Conservation (phyloP, 2,113 vertebrate species). For the Ailuropoda melanoleuca region DNA sequence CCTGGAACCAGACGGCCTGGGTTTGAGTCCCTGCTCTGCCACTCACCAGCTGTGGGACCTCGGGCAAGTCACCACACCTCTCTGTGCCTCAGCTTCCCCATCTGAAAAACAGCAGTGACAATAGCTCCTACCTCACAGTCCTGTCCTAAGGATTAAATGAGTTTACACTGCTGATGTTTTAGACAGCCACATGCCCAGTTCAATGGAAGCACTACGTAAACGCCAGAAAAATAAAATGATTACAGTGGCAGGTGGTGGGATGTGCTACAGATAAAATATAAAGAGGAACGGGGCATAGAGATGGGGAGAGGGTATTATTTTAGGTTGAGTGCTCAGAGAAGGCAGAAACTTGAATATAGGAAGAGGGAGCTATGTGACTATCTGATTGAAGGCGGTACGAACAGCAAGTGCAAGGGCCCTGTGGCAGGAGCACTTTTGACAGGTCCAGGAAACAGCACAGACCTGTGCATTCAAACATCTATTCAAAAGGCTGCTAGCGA, state of each 20-base stretch:
- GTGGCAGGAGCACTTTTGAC: neutral
- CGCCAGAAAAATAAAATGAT: neutral
- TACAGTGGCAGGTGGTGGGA: neutral
- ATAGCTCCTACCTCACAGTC: neutral
- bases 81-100: neutral
- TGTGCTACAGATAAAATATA: neutral
- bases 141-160: neutral
- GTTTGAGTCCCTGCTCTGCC: neutral
- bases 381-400: neutral
- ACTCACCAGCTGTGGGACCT: neutral
- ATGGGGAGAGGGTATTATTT: neutral
- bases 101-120: neutral
- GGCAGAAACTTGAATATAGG: neutral
- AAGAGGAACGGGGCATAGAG: neutral
- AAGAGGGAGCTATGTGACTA: too few relatives aligned
- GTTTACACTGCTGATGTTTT: neutral
- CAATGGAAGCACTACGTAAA: neutral
- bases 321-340: neutral
- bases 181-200: neutral
- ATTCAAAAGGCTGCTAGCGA: neutral
- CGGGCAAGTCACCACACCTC: neutral
- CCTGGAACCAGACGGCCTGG: neutral
- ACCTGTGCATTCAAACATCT: neutral
- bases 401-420: neutral
- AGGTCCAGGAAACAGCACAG: neutral